phyloP scores from a whole-genome alignment of 2,888 invertebrate genomes.

The Diarsia brunnea region DNA sequence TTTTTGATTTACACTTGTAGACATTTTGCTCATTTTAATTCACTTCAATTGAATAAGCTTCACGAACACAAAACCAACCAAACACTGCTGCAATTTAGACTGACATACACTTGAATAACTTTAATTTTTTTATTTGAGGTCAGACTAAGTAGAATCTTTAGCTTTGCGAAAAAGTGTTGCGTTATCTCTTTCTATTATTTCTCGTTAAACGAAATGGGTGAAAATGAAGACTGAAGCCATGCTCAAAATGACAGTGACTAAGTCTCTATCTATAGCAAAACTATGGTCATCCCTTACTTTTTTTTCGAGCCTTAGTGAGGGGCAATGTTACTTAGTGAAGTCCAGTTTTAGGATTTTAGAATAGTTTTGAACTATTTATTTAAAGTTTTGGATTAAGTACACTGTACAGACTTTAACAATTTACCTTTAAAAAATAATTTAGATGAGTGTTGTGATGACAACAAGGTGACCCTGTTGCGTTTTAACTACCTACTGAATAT shows the following conservation, averaged over 20 bases:
- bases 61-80: not conserved
- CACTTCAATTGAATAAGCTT: not conserved
- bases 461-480: too few relatives aligned
- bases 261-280: too few relatives aligned
- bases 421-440: too few relatives aligned
- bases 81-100: constrained; percentile 4
- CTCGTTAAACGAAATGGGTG: not conserved
- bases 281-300: too few relatives aligned
- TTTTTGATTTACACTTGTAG: constrained; percentile 92
- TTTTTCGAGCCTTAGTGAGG: not conserved
- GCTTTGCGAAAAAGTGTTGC: not conserved
- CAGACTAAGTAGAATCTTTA: not conserved
- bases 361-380: too few relatives aligned
- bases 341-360: constrained; percentile 17
- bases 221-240: not conserved
- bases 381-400: too few relatives aligned
- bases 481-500: not conserved
- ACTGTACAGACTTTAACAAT: too few relatives aligned
- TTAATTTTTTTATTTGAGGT: not conserved
- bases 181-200: constrained; percentile 27
- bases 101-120: too few relatives aligned
- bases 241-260: not conserved
- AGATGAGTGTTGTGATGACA: too few relatives aligned
- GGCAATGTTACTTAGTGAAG: not conserved
- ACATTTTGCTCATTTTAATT: constrained; percentile 75